Percentiles rank a stretch among this genome's conserved stretches.
These are phyloP conservation scores for Pristionchus maxplancki DNA, from an alignment of 2,888 invertebrate species.

Conservation along the genomic window DNA sequence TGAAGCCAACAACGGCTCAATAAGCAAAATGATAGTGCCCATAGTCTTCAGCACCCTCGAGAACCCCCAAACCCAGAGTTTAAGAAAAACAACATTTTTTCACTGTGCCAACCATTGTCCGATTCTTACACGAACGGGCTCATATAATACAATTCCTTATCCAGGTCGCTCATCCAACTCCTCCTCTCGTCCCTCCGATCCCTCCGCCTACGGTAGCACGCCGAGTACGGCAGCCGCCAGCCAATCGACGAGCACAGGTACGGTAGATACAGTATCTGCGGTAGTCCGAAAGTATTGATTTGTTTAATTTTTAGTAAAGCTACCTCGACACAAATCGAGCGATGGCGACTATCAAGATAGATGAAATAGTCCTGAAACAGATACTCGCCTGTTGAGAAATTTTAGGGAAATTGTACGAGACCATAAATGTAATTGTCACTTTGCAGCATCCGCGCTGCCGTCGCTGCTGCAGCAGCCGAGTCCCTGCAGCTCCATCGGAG, in stretches of 20 bases:
- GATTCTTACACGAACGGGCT: too few species aligned
- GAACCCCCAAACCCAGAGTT: too few species aligned
- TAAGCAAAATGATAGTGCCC: too few species aligned
- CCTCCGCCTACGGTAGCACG: not conserved
- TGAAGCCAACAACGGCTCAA: too few species aligned
- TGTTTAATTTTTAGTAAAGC: too few species aligned
- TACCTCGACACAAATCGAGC: too few species aligned
- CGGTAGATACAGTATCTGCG: not conserved
- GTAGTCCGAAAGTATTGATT: too few species aligned
- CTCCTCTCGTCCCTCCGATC: not conserved
- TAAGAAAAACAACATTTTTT: too few species aligned
- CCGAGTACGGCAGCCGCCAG: not conserved
- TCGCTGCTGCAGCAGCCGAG: conserved; percentile 19
- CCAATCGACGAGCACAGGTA: not conserved
- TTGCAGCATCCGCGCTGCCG: not conserved
- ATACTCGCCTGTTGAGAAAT: not conserved
- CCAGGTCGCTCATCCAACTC: not conserved
- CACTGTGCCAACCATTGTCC: too few species aligned
- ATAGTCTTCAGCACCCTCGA: too few species aligned
- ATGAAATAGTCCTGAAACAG: not conserved
- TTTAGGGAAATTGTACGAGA: not conserved
- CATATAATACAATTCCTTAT: too few species aligned
- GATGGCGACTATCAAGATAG: too few species aligned
- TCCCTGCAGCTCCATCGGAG: not conserved
- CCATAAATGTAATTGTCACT: not conserved